Conservation (phyloP, 2,797 vertebrate genomes). For the Manis javanica region DNA sequence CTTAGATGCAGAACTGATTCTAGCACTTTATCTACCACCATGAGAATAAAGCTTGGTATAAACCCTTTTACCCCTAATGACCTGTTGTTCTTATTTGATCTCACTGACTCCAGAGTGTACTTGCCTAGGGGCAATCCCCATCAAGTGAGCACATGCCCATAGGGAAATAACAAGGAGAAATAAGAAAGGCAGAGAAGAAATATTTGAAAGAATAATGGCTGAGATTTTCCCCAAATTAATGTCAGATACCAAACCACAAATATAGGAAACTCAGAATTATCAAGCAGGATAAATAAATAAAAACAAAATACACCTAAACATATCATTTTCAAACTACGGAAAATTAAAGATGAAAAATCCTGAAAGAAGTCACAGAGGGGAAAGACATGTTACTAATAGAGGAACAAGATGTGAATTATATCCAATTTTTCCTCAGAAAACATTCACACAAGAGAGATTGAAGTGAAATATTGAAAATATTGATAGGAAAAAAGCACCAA, state of each 20-base stretch:
- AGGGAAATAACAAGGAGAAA: neutral
- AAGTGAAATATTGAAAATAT: neutral
- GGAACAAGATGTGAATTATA: neutral
- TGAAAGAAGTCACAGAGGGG: neutral
- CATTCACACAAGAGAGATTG: neutral
- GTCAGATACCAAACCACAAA: no score
- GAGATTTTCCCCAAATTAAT: no score
- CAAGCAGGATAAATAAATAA: neutral
- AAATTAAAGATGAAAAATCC: neutral
- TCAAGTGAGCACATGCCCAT: no score
- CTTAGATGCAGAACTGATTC: no score
- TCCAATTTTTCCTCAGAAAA: no score
- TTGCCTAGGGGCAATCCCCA: no score
- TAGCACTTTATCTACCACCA: no score
- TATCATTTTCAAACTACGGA: neutral
- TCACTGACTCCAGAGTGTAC: no score
- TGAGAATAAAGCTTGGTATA: no score
- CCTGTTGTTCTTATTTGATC: no score
- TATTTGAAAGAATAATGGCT: neutral
- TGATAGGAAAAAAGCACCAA: neutral
- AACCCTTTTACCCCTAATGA: no score
- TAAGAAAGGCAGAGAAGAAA: neutral
- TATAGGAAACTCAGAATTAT: no score
- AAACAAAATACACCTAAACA: neutral
- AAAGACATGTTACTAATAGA: neutral